Percentiles rank a stretch among this genome's conserved stretches.
phyloP scores from a whole-genome alignment of 2,888 invertebrate genomes.

The Drosophila paranaensis region DNA sequence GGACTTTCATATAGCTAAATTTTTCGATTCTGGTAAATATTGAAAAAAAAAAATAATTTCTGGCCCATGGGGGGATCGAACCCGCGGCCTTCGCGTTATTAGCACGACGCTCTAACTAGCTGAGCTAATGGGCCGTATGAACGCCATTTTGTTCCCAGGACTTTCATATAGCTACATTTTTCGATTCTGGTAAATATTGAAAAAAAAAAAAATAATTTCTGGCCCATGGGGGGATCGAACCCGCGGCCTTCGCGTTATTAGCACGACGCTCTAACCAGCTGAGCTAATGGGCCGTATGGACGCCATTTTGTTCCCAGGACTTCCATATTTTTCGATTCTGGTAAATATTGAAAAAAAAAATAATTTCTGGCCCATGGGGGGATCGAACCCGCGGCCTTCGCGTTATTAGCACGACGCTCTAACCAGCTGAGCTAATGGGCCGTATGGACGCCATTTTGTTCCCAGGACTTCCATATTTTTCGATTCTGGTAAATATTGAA shows the following conservation, averaged over 20 bases:
- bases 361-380: slow-evolving; percentile 83
- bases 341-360: slow-evolving; percentile 25
- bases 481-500: not conserved
- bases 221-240: slow-evolving; percentile 85
- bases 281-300: slow-evolving; percentile 84
- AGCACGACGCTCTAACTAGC: slow-evolving; percentile 85
- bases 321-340: too few relatives aligned
- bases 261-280: slow-evolving; percentile 85
- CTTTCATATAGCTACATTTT: too few relatives aligned
- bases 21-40: too few relatives aligned
- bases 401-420: slow-evolving; percentile 86
- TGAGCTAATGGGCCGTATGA: slow-evolving; percentile 84
- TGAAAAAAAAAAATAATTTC: not conserved
- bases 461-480: not conserved
- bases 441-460: slow-evolving; percentile 34
- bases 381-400: slow-evolving; percentile 85
- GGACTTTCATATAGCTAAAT: not conserved
- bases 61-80: too few relatives aligned
- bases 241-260: slow-evolving; percentile 85
- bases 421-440: slow-evolving; percentile 85
- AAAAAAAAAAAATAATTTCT: not conserved
- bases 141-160: too few relatives aligned
- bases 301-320: too few relatives aligned
- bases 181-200: slow-evolving; percentile 21
- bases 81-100: slow-evolving; percentile 85